Percentiles rank a stretch among this genome's conserved stretches.
Conservation (phyloP, 2,113 vertebrate species). For the Herpetotheres cachinnans region DNA sequence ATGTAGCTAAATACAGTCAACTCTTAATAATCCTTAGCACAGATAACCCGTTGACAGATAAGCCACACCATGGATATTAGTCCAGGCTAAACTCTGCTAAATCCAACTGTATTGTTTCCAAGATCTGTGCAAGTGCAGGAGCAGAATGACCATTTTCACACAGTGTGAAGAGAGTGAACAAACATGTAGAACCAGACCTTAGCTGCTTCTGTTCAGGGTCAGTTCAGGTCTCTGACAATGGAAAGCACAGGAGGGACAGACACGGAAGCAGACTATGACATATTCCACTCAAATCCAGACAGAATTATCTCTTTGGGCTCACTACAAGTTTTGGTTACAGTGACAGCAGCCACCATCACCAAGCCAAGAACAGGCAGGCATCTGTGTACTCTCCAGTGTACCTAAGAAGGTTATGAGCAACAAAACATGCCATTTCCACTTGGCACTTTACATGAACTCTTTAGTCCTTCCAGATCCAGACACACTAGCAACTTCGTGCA, state of each 20-base stretch:
- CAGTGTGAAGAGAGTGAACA: background rate
- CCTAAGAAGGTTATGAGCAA: background rate
- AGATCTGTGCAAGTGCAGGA: background rate
- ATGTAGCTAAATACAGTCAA: background rate
- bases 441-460: background rate
- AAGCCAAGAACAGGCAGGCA: background rate
- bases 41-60: rapidly evolving
- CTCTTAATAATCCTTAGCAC: background rate
- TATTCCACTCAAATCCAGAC: background rate
- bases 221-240: background rate
- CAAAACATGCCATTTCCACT: background rate
- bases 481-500: background rate
- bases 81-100: background rate
- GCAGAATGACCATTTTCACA: background rate
- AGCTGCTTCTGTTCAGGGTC: background rate
- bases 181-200: rapidly evolving
- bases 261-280: background rate
- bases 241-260: background rate
- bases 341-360: background rate
- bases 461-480: background rate
- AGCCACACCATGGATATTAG: background rate
- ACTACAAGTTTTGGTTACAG: background rate
- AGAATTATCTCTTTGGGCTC: background rate
- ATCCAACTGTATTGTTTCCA: background rate
- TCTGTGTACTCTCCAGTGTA: background rate